phyloP scores from a whole-genome alignment of 2,113 vertebrate species.

The Crotalus viridis region DNA sequence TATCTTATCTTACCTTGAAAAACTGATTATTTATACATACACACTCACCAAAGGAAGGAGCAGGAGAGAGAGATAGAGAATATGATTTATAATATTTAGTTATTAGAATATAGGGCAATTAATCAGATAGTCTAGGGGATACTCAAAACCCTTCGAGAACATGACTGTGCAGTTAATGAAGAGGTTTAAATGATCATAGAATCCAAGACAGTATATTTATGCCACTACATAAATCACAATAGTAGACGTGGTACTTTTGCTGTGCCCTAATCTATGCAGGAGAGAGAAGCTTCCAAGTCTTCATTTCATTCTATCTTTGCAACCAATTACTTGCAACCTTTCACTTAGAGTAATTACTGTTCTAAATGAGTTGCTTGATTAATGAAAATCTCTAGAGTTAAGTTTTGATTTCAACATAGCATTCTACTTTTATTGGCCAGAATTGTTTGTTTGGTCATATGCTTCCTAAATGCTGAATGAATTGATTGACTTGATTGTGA shows the following conservation, averaged over 20 bases:
- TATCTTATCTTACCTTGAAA: neutral
- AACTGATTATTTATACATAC: neutral
- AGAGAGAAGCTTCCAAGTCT: neutral
- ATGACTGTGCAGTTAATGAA: neutral
- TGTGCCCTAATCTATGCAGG: neutral
- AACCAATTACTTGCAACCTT: neutral
- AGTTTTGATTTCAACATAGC: neutral
- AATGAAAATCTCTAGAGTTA: neutral
- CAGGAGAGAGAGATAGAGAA: neutral
- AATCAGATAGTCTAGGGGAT: neutral
- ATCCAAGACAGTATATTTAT: neutral
- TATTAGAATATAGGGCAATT: neutral
- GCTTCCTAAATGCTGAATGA: neutral
- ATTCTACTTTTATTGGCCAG: neutral
- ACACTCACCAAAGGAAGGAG: neutral
- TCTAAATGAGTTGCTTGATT: neutral
- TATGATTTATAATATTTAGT: slow-evolving; percentile 12
- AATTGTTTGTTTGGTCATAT: neutral
- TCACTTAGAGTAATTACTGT: neutral
- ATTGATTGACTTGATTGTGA: neutral
- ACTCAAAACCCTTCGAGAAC: neutral
- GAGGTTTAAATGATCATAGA: neutral
- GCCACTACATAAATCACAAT: neutral
- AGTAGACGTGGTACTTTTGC: neutral
- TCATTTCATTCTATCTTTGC: neutral